phyloP scores from a whole-genome alignment of 2,888 invertebrate species.

The Parnassius glacialis region DNA sequence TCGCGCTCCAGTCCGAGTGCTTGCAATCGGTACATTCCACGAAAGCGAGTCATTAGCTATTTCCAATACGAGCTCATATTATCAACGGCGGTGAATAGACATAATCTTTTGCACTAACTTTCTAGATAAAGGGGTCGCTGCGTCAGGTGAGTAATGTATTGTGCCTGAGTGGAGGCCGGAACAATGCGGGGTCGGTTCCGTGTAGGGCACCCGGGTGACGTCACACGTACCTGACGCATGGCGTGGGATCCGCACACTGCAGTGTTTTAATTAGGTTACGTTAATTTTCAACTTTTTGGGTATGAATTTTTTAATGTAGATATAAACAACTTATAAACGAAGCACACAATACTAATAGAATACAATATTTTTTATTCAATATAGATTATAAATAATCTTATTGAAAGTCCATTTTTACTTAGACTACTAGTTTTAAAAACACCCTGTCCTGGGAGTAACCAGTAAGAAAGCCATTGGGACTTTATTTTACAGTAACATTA shows the following conservation, averaged over 20 bases:
- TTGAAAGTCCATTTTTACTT: too few relatives aligned
- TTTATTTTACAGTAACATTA: too few relatives aligned
- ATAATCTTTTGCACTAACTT: slow-evolving; percentile 24
- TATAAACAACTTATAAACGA: too few relatives aligned
- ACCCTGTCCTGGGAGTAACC: too few relatives aligned
- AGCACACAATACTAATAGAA: too few relatives aligned
- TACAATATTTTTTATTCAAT: too few relatives aligned
- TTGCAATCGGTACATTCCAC: slow-evolving; percentile 13
- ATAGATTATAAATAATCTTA: too few relatives aligned
- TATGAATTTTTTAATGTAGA: too few relatives aligned
- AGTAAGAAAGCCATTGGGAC: too few relatives aligned
- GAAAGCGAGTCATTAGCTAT: slow-evolving; percentile 18
- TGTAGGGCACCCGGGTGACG: slow-evolving; percentile 15
- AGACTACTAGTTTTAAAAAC: too few relatives aligned
- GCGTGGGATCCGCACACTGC: background rate
- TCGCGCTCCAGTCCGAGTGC: background rate
- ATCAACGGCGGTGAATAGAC: slow-evolving; percentile 1
- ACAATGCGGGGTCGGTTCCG: slow-evolving; percentile 10
- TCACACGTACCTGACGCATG: slow-evolving; percentile 15
- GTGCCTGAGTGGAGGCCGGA: background rate
- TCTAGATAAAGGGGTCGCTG: slow-evolving; percentile 16
- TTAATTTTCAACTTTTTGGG: background rate
- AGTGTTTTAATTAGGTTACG: background rate
- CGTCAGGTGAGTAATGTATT: slow-evolving; percentile 11
- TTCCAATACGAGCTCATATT: slow-evolving; percentile 1